These are phyloP conservation scores for Nomada fabriciana DNA, from an alignment of 2,888 invertebrate genomes.

Conservation along the genomic window DNA sequence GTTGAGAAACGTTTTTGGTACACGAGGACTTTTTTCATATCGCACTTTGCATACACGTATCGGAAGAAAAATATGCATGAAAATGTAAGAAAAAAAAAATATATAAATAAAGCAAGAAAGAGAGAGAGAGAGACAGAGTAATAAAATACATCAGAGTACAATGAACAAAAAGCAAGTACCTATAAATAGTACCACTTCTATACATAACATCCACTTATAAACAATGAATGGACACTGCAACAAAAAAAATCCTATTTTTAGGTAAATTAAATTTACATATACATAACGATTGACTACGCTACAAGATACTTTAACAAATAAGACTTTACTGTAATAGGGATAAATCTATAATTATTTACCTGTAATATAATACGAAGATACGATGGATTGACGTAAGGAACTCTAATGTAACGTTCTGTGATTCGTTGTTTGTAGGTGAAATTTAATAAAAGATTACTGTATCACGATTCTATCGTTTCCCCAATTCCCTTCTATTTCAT, in stretches of 20 bases:
- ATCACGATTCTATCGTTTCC: constrained; percentile 72
- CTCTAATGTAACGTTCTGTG: constrained; percentile 85
- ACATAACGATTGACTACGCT: constrained; percentile 82
- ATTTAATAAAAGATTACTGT: constrained; percentile 84
- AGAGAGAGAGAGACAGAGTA: constrained; percentile 50
- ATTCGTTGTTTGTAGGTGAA: constrained; percentile 85
- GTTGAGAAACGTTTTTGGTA: constrained; percentile 72
- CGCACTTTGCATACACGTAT: constrained; percentile 71
- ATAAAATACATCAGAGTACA: constrained; percentile 78
- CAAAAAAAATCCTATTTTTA: constrained; percentile 82
- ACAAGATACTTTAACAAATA: constrained; percentile 83
- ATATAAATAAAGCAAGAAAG: constrained; percentile 54
- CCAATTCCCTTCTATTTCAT: background rate
- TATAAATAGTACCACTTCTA: constrained; percentile 80
- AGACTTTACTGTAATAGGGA: constrained; percentile 83
- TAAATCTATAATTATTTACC: constrained; percentile 83
- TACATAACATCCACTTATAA: constrained; percentile 78
- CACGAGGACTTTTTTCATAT: constrained; percentile 71
- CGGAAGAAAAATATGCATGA: constrained; percentile 64
- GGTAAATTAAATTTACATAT: constrained; percentile 82
- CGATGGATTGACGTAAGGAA: constrained; percentile 83
- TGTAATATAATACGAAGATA: constrained; percentile 83
- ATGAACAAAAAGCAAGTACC: constrained; percentile 82
- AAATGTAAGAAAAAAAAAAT: constrained; percentile 60
- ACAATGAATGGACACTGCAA: constrained; percentile 77